phyloP scores from a whole-genome alignment of 37 sponge, comb jelly and placozoan genomes.

The Tethya wilhelma region DNA sequence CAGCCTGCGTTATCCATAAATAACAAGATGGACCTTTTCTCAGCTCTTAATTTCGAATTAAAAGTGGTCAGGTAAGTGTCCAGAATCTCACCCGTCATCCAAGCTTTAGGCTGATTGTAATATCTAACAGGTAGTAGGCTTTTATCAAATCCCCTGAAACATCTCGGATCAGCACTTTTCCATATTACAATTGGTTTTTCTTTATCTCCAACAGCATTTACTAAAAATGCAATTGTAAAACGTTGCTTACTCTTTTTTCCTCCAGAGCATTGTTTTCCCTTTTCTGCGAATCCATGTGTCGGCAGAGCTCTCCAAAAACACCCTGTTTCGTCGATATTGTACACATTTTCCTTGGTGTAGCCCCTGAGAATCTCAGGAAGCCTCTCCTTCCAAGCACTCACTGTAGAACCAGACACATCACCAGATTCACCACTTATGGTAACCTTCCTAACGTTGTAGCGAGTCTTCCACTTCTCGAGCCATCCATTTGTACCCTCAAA shows the following conservation, averaged over 20 bases:
- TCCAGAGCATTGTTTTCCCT: constrained; percentile 62
- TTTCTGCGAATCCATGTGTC: constrained; percentile 58
- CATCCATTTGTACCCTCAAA: constrained; percentile 73
- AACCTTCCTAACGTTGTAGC: constrained; percentile 62
- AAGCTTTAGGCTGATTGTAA: constrained; percentile 52
- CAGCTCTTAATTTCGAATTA: not conserved
- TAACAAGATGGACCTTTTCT: constrained; percentile 2
- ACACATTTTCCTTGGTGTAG: constrained; percentile 19
- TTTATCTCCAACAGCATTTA: constrained; percentile 64
- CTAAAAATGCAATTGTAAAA: constrained; percentile 67
- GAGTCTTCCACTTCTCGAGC: constrained; percentile 63
- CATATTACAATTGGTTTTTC: constrained; percentile 45
- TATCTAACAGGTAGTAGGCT: constrained; percentile 44
- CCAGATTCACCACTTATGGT: constrained; percentile 71
- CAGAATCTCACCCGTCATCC: constrained; percentile 61
- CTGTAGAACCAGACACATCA: constrained; percentile 46
- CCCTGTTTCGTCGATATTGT: constrained; percentile 51
- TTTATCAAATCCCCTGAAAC: constrained; percentile 56
- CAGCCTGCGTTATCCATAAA: constrained; percentile 24
- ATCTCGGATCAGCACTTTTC: constrained; percentile 30
- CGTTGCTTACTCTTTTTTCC: constrained; percentile 59
- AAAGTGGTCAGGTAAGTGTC: not conserved
- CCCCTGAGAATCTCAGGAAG: constrained; percentile 45
- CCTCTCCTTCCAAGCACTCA: constrained; percentile 48
- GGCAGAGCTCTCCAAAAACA: constrained; percentile 72